Evolutionary conservation across 2,113 vertebrate genomes (phyloP), one percentile per base, ranked within the genome.

Genomic region (Notarius quadriscutis): DNA sequence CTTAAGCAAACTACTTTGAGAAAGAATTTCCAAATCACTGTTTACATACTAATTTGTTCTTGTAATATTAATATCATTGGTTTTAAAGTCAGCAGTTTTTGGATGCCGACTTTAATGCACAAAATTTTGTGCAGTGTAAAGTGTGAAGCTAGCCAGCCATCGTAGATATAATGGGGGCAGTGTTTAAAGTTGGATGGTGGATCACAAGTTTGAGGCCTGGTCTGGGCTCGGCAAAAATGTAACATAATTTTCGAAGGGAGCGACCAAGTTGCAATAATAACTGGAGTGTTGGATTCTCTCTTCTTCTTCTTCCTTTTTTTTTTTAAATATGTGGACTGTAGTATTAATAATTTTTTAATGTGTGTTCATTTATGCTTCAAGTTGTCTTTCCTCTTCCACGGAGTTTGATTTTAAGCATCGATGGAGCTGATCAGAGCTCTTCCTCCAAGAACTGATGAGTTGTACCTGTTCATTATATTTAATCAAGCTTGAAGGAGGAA

Each of bases 31-130:
- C 84, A 90, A 87, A 91, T 63, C 27, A 75, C 83, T 89, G 67
- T 93, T 89, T 89, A 90, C 90, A 80, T 89, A 87, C 78, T 77
- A 89, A 92, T 90, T 86, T 89, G 83, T 89, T 86, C 83, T 87
- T 57, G 79, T 71, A 62, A 88, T 85, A 81, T 90, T 90, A 89
- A 89, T 88, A 87, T 80, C 81, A 63, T 51, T 80, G 83, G 81
- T 58, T 82, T 74, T 83, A 86, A 89, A 89, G 83, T 77, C 84
- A 81, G 62, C 51, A 51, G 84, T 89, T 80, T 89, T 87, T 67
- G 77, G 58, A 87, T 78, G 79, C 65, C 71, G 18, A 63, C 30
- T 34, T 84, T 34, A 27, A 51, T 72, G 57, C 20, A 25, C 15
- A 25, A 55, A 83, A 83, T 60, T 62, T 51, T 12, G 53, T 71